Conservation (phyloP, 37 sponge, comb jelly and placozoan species). For the Beroe forskalii region DNA sequence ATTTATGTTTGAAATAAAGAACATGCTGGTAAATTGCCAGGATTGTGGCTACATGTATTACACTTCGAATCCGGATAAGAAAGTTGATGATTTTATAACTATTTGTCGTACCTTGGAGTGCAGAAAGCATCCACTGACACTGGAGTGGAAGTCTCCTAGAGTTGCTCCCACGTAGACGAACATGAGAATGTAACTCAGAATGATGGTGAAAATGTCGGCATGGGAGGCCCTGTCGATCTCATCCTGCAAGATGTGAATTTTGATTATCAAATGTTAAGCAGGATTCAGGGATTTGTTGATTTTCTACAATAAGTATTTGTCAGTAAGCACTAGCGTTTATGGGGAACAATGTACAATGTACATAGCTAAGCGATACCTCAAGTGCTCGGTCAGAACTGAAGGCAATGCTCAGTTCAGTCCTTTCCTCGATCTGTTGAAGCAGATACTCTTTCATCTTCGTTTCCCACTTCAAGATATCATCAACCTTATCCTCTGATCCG, state of each 20-base stretch:
- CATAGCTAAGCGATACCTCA: conserved; percentile 43
- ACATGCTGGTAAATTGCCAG: too few species aligned
- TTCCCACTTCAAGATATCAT: conserved; percentile 14
- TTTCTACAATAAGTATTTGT: too few species aligned
- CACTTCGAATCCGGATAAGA: too few species aligned
- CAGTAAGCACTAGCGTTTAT: too few species aligned
- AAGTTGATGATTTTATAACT: too few species aligned
- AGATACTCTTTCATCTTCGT: conserved; percentile 34
- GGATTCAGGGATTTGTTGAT: not conserved
- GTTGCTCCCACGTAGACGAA: conserved; percentile 51
- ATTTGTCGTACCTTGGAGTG: conserved; percentile 12
- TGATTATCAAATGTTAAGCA: too few species aligned
- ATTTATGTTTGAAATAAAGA: too few species aligned
- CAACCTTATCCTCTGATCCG: conserved; percentile 21
- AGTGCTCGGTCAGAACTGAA: conserved; percentile 24
- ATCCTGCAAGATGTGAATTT: not conserved
- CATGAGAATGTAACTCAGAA: conserved; percentile 61
- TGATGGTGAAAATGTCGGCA: conserved; percentile 32
- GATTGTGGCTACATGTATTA: too few species aligned
- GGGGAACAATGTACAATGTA: too few species aligned
- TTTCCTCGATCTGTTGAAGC: not conserved
- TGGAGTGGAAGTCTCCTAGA: conserved; percentile 14
- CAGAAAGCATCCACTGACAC: not conserved
- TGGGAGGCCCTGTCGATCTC: conserved; percentile 53
- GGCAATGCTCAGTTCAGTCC: conserved; percentile 8